phyloP scores from a whole-genome alignment of 2,888 invertebrate species.

The Apamea crenata region DNA sequence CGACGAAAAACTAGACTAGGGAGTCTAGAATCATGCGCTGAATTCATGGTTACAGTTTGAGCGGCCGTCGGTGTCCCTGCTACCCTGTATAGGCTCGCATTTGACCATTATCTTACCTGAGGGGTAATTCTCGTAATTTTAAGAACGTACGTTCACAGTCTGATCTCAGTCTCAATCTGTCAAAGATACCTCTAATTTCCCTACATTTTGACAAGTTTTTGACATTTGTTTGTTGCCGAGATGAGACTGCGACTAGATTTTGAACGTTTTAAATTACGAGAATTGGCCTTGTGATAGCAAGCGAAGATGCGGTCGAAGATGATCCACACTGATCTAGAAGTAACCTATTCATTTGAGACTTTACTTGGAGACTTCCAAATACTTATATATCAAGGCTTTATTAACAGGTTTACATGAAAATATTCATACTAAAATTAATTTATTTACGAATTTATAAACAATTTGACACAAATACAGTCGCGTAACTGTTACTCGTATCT shows the following conservation, averaged over 20 bases:
- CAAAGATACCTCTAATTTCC: too few species aligned
- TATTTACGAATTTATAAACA: background rate
- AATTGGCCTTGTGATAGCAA: too few species aligned
- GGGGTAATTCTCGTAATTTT: too few species aligned
- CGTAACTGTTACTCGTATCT: slow-evolving; percentile 27
- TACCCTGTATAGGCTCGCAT: background rate
- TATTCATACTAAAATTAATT: background rate
- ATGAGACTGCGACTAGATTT: too few species aligned
- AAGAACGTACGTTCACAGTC: too few species aligned
- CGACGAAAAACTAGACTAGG: too few species aligned
- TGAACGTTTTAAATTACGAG: too few species aligned
- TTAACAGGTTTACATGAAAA: background rate
- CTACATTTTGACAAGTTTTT: too few species aligned
- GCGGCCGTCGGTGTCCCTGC: too few species aligned
- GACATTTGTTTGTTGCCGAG: too few species aligned
- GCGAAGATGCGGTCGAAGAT: background rate
- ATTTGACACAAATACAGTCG: slow-evolving; percentile 7
- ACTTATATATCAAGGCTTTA: background rate
- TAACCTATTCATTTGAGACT: background rate
- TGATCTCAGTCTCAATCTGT: too few species aligned
- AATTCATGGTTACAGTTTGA: background rate
- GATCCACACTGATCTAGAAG: background rate
- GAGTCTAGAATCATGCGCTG: background rate
- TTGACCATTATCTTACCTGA: background rate
- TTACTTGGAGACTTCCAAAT: background rate